Percentiles rank a stretch among this genome's conserved stretches.
These are phyloP conservation scores for Harmothoe impar DNA, from an alignment of 2,888 invertebrate genomes.

Conservation along the genomic window DNA sequence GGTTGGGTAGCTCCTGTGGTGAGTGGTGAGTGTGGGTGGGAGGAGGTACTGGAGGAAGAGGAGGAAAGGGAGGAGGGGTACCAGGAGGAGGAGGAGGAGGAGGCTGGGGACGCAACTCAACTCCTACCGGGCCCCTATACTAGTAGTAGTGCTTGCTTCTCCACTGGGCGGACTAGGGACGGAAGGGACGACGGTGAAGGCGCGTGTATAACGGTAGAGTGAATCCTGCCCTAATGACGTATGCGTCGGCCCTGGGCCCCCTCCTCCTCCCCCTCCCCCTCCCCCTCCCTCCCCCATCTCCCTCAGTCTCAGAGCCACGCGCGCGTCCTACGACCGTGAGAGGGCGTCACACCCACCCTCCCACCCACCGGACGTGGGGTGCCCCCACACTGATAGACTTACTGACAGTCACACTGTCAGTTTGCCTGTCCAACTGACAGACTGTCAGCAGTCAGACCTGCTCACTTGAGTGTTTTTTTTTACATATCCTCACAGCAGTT, in stretches of 20 bases:
- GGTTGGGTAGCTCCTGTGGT: background rate
- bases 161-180: conserved; percentile 7
- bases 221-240: conserved; percentile 23
- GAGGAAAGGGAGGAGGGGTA: background rate
- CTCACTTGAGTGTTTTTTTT: no score
- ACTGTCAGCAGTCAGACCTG: no score
- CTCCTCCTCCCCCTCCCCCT: conserved; percentile 1
- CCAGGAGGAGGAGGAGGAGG: background rate
- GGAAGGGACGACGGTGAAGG: background rate
- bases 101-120: background rate
- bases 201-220: conserved; percentile 6
- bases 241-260: background rate
- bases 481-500: no score
- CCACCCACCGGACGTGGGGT: background rate
- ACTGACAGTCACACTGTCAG: conserved; percentile 17
- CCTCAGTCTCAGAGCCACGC: background rate
- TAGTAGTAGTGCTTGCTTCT: no score
- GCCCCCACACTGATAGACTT: background rate
- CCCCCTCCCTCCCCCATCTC: background rate
- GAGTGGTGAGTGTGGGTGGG: background rate
- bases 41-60: background rate
- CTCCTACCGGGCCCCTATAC: background rate
- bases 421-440: background rate
- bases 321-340: background rate
- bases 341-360: background rate